Evolutionary conservation across 2,888 invertebrate genomes (phyloP).

Genomic region (Amphipoea lucens): DNA sequence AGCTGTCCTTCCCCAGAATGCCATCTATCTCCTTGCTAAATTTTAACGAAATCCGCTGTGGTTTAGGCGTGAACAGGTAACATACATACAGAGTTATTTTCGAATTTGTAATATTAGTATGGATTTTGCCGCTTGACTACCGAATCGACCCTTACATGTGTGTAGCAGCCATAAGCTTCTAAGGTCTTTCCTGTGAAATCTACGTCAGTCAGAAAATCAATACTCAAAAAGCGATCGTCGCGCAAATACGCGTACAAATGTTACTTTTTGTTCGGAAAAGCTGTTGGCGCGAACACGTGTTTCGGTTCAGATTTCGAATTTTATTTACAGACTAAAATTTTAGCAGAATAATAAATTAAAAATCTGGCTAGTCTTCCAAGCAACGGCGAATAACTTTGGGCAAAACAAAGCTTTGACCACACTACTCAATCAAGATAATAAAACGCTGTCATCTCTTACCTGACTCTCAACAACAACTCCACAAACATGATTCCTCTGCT

Average conservation of each 20-base stretch:
- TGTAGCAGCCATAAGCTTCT: neutral
- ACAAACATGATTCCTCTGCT: constrained; percentile 82
- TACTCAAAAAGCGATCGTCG: neutral
- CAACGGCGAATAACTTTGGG: neutral
- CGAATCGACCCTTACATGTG: too few relatives aligned
- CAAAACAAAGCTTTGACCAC: too few relatives aligned
- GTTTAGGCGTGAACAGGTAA: too few relatives aligned
- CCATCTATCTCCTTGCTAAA: too few relatives aligned
- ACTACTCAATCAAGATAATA: neutral
- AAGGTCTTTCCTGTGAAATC: neutral
- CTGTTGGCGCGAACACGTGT: neutral
- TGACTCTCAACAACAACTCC: constrained; percentile 82
- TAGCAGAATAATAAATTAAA: neutral
- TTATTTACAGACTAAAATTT: neutral
- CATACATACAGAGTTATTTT: too few relatives aligned
- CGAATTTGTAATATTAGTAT: too few relatives aligned
- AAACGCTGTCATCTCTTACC: constrained; percentile 69
- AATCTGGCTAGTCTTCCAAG: neutral
- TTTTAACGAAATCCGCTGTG: too few relatives aligned
- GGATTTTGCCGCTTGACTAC: neutral
- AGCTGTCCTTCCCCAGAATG: too few relatives aligned
- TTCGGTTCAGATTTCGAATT: neutral
- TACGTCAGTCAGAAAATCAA: neutral
- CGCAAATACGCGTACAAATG: neutral
- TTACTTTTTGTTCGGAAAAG: neutral